These are phyloP conservation scores for Drosophila sucinea DNA, from an alignment of 1,140 invertebrate species.

Conservation along the genomic window DNA sequence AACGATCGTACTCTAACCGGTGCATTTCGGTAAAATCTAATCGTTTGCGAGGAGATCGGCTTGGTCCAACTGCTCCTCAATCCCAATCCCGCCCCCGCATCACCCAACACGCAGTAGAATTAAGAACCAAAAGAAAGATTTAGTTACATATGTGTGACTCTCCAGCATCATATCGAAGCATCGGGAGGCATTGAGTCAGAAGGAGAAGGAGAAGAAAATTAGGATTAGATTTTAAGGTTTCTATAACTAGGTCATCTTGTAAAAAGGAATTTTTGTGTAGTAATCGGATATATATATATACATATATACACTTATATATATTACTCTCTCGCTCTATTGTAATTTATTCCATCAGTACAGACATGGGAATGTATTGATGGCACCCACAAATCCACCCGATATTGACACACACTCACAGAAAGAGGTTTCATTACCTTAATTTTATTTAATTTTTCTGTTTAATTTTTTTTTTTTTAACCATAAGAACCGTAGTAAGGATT, in stretches of 20 bases:
- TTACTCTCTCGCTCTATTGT: constrained; percentile 17
- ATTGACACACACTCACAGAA: not conserved
- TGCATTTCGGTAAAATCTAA: constrained; percentile 61
- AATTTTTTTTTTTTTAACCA: not conserved
- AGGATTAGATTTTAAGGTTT: constrained; percentile 7
- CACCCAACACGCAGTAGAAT: not conserved
- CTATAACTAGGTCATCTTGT: not conserved
- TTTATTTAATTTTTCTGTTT: not conserved
- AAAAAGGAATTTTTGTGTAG: constrained; percentile 7
- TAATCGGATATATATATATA: constrained; percentile 19
- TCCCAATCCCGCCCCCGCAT: not conserved
- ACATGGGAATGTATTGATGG: constrained; percentile 1
- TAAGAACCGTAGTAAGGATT: not conserved
- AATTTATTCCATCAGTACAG: constrained; percentile 8
- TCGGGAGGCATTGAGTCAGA: constrained; percentile 39
- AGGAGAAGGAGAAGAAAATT: not conserved
- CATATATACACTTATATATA: constrained; percentile 29
- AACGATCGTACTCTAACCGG: constrained; percentile 54
- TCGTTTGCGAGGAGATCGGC: not conserved
- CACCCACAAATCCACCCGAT: not conserved
- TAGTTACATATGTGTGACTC: constrained; percentile 18
- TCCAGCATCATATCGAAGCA: constrained; percentile 44
- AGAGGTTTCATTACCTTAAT: not conserved
- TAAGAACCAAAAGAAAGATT: not conserved
- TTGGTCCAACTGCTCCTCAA: not conserved